Evolutionary conservation across 2,888 invertebrate species (phyloP).

Genomic region (Mimumesa dahlbomi): DNA sequence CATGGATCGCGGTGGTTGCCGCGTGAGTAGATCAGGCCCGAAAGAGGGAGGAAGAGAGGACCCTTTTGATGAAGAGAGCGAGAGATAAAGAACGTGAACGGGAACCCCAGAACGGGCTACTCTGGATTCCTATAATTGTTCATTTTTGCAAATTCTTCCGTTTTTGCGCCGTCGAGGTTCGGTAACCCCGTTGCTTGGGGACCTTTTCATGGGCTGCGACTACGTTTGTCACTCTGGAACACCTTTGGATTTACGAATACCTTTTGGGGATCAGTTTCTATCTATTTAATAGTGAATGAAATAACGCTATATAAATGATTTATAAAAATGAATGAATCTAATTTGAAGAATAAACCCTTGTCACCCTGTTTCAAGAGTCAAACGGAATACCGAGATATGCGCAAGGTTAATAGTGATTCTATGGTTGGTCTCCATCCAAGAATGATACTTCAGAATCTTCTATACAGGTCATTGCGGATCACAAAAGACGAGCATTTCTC

Average conservation of each 20-base stretch:
- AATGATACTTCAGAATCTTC: too few species aligned
- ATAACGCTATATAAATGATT: too few species aligned
- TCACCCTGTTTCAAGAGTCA: too few species aligned
- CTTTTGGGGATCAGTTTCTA: background rate
- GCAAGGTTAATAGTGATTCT: too few species aligned
- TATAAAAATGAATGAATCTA: too few species aligned
- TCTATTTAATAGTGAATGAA: too few species aligned
- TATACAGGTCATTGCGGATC: conserved; percentile 11
- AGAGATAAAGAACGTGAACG: conserved; percentile 40
- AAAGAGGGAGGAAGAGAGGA: conserved; percentile 24
- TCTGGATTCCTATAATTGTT: conserved; percentile 80
- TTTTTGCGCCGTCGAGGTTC: conserved; percentile 71
- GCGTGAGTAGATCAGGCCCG: conserved; percentile 32
- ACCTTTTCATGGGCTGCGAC: conserved; percentile 20
- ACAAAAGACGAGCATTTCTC: conserved; percentile 54
- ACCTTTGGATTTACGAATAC: background rate
- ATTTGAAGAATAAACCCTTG: too few species aligned
- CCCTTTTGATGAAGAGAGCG: conserved; percentile 44
- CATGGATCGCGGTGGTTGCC: conserved; percentile 41
- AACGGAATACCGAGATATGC: too few species aligned
- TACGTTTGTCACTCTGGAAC: background rate
- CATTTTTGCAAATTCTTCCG: conserved; percentile 78
- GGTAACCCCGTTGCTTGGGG: conserved; percentile 57
- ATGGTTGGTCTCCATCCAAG: too few species aligned
- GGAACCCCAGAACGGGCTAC: conserved; percentile 65